Evolutionary conservation across 2,888 invertebrate species (phyloP), one percentile per base, ranked within the genome.

Genomic region (Liposcelis brunnea): DNA sequence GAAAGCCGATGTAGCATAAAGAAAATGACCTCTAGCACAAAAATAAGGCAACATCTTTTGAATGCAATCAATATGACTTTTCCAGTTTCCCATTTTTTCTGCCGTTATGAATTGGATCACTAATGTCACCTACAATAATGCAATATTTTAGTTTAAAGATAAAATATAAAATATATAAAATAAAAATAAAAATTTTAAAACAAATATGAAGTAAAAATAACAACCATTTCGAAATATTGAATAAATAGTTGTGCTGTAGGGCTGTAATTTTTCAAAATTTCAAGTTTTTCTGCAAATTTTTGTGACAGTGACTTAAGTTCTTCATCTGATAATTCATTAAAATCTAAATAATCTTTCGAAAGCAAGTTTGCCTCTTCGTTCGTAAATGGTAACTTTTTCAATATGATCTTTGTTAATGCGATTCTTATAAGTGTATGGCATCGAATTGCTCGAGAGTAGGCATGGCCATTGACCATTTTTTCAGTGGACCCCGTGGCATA

Each of bases 381-480:
- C 2, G 18, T 8, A 21, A 6, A 19, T 6, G 15, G 18, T 14
- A n/a, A 2, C 10, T 7, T 4, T 6, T 50, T 42, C 14, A 50
- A 36, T 21, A 49, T 42, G 11, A 35, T 42, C 31, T 50, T 47
- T 38, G 49, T 42, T 18, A 54, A 16, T 31, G 56, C 53, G 14
- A 50, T 46, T 34, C 55, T 55, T 38, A 52, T 50, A 49, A 58
- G 48, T 12, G 48, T 49, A 48, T 58, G 56, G 21, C 47, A 56
- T 43, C 55, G 47, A 12, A 57, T 52, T 40, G 54, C 55, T 18
- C 56, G 46, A 1, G 53, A 34, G 48, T 56, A 57, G 15, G 57
- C 56, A 47, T 58, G 55, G 4, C 59, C 58, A 34, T 49, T 43
- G 10, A 59, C 40, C 47, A 55, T 54, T 53, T 57, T 55, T 2